Evolutionary conservation across 2,797 vertebrate species (phyloP), one percentile per base, ranked within the genome.

Genomic region (Balearica regulorum): DNA sequence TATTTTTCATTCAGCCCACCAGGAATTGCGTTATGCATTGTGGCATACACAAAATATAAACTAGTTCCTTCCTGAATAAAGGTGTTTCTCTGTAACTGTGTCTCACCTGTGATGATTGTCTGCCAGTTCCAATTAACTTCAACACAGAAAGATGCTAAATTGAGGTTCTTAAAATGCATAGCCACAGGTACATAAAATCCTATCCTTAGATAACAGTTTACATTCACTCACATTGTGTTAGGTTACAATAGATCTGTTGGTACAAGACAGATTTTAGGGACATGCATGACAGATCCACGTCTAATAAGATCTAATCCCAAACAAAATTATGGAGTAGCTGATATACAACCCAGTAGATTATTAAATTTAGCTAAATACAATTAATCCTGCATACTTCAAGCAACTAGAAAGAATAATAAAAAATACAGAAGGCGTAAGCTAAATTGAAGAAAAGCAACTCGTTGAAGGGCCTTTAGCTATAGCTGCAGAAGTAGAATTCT

Each of bases 111-210:
- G 65, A 79, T 88, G 71, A 88, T 35, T 69, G 20, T 66, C 65
- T 97, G 95, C 29, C 84, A 86, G 29, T 89, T 86, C 39, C 53
- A 83, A 81, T 91, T 88, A 90, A 83, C 11, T 69, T 76, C 46
- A 86, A 41, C 31, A 72, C 6, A 37, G 13, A 53, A 37, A 49
- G 53, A 77, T 10, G 35, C 28, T 66, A 72, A 76, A 62, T 6
- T 46, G 51, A 61, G 57, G 13, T 44, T 77, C 55, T 77, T 78
- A 73, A 83, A 90, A 69, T 43, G 65, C 43, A 41, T 18, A 73
- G 13, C 33, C 65, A 58, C 48, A 83, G 55, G 46, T 51, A n/a
- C 41, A 39, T 6, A 19, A 44, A 88, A 10, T 13, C 48, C 43
- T 10, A 8, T 5, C 57, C 33, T 13, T 21, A 26, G 24, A 25